Percentiles rank a stretch among this genome's conserved stretches.
phyloP scores from a whole-genome alignment of 2,797 vertebrate genomes.

The Mico argentatus region DNA sequence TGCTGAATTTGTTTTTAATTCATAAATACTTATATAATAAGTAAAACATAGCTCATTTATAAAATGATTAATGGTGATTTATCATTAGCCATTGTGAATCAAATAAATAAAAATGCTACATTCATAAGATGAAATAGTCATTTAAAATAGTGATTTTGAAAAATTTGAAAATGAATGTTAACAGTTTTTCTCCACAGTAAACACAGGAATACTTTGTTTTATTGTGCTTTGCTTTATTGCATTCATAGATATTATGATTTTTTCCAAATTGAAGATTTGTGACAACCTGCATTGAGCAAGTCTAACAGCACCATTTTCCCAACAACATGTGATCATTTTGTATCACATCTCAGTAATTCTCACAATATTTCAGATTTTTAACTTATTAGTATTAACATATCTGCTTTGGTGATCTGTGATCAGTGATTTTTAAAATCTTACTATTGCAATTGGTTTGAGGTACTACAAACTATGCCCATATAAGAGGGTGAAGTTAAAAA shows the following conservation, averaged over 20 bases:
- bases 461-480: neutral
- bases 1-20: neutral
- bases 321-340: neutral
- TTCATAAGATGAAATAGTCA: neutral
- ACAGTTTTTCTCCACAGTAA: neutral
- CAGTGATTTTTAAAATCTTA: neutral
- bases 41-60: neutral
- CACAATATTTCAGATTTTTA: neutral
- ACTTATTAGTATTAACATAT: neutral
- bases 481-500: neutral
- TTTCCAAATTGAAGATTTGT: neutral
- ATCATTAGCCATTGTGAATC: neutral
- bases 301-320: neutral
- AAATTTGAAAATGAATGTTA: neutral
- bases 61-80: neutral
- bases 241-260: neutral
- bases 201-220: neutral
- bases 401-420: neutral
- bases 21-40: neutral
- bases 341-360: neutral
- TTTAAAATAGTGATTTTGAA: neutral
- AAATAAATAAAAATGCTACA: neutral
- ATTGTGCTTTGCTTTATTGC: neutral
- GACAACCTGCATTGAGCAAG: neutral
- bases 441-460: neutral